Evolutionary conservation across 2,888 invertebrate species (phyloP).

Genomic region (Cynaeus angustus): DNA sequence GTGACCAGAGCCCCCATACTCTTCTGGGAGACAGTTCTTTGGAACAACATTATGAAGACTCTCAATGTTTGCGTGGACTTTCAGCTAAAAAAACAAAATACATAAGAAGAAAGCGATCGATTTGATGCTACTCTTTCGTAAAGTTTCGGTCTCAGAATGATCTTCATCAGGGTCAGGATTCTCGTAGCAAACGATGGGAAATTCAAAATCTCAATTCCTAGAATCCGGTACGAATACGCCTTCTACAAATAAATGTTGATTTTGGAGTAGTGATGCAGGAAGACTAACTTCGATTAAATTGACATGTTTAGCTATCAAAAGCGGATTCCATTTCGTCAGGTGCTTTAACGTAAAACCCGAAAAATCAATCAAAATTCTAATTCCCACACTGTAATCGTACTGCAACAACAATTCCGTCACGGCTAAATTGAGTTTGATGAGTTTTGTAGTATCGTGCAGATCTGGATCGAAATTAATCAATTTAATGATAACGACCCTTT

Average conservation of each 20-base stretch:
- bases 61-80: constrained; percentile 6
- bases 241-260: constrained; percentile 6
- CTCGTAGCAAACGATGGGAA: constrained; percentile 10
- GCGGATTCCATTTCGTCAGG: not conserved
- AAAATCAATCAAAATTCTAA: constrained; percentile 1
- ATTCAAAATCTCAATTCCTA: constrained; percentile 21
- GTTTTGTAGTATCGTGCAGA: not conserved
- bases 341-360: constrained; percentile 11
- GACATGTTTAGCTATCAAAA: not conserved
- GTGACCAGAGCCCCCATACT: constrained; percentile 5
- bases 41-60: constrained; percentile 2
- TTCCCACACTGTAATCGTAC: constrained; percentile 2
- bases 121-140: constrained; percentile 11
- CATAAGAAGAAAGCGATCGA: not conserved
- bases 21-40: constrained; percentile 6
- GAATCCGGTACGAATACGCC: constrained; percentile 12
- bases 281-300: constrained; percentile 8
- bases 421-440: not conserved
- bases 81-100: constrained; percentile 7
- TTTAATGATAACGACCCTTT: constrained; percentile 13
- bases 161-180: constrained; percentile 4
- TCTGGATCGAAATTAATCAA: not conserved
- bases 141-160: constrained; percentile 14
- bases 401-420: constrained; percentile 1
- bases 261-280: not conserved